A percentile compares a stretch with the other conserved stretches of the same genome.
Conservation (phyloP, 2,113 vertebrate species). For the Phalacrocorax aristotelis region DNA sequence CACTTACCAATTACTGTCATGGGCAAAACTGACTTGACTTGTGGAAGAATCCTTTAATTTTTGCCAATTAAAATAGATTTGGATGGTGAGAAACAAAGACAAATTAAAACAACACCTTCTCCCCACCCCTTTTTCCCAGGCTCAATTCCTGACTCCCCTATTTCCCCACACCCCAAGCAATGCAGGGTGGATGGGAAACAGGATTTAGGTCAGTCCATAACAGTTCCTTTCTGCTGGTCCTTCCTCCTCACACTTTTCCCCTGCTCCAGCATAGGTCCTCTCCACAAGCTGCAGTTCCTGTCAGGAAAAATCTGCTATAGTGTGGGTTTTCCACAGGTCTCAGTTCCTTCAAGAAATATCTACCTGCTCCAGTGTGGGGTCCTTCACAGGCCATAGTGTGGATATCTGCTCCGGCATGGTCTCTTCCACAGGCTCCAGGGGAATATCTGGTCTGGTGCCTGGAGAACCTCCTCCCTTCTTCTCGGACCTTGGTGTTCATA, state of each 20-base stretch:
- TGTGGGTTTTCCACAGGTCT: neutral
- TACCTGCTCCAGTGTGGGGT: neutral
- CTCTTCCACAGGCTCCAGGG: neutral
- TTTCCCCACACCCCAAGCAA: neutral
- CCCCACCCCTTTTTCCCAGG: neutral
- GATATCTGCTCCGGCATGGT: too few relatives aligned
- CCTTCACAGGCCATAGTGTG: too few relatives aligned
- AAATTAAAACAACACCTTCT: neutral
- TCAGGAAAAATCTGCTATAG: neutral
- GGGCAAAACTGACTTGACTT: neutral
- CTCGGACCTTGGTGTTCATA: neutral
- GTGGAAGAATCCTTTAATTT: neutral
- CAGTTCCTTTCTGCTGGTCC: neutral
- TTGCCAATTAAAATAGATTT: neutral
- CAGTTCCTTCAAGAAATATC: neutral
- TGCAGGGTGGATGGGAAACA: neutral
- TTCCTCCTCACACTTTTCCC: neutral
- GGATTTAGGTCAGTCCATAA: neutral
- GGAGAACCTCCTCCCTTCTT: neutral
- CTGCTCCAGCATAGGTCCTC: neutral
- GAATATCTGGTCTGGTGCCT: neutral
- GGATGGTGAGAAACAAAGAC: too few relatives aligned
- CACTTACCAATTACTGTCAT: neutral
- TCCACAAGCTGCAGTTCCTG: neutral
- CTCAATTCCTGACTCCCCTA: neutral